Percentiles rank a stretch among this genome's conserved stretches.
phyloP scores from a whole-genome alignment of 2,113 vertebrate genomes.

The Chrysemys picta region DNA sequence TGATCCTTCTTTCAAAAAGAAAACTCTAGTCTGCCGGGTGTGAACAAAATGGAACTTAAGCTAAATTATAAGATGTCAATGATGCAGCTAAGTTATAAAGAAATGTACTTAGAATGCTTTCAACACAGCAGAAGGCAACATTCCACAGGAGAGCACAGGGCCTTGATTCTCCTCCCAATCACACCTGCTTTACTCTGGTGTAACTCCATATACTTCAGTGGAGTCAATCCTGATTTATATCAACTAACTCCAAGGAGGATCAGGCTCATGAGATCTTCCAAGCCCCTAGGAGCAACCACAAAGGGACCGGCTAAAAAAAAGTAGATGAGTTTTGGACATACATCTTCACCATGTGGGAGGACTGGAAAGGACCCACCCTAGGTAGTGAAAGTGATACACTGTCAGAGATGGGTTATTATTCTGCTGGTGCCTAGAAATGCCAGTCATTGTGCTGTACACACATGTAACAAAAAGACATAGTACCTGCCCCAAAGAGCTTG shows the following conservation, averaged over 20 bases:
- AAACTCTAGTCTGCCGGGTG: not conserved
- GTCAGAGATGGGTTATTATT: not conserved
- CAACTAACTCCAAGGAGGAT: not conserved
- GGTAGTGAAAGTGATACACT: not conserved
- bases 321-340: not conserved
- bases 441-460: not conserved
- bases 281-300: constrained; percentile 26
- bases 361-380: not conserved
- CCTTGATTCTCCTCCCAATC: not conserved
- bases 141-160: not conserved
- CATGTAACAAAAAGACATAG: accelerated
- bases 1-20: not conserved
- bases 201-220: not conserved
- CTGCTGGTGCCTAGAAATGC: not conserved
- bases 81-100: not conserved
- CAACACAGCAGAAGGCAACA: not conserved
- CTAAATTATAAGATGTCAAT: not conserved
- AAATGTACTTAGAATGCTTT: accelerated
- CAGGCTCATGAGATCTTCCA: constrained; percentile 51
- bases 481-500: not conserved
- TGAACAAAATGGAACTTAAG: not conserved
- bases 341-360: not conserved
- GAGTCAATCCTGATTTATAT: not conserved
- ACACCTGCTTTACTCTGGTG: not conserved
- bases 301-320: not conserved